Percentiles rank a stretch among this genome's conserved stretches.
phyloP scores from a whole-genome alignment of 1,140 invertebrate genomes.

The Nephila pilipes region DNA sequence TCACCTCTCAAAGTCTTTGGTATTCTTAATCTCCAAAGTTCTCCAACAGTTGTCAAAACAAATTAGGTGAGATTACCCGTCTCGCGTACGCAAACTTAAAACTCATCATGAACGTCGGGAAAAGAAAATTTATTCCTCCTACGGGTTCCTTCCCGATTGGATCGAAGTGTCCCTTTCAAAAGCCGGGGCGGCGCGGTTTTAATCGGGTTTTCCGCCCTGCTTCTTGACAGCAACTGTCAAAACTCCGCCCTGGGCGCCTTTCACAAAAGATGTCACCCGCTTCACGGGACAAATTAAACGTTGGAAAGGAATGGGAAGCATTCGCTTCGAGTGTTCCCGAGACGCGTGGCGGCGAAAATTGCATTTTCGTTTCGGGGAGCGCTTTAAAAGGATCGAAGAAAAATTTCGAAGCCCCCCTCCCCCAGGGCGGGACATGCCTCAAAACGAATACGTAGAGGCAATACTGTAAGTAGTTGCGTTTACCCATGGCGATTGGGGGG shows the following conservation, averaged over 20 bases:
- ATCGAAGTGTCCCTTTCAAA: conserved; percentile 42
- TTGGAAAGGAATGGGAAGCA: conserved; percentile 55
- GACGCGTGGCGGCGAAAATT: conserved; percentile 37
- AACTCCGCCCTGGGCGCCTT: conserved; percentile 70
- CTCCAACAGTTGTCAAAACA: conserved; percentile 35
- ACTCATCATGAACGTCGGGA: neutral
- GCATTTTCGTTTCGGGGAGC: conserved; percentile 36
- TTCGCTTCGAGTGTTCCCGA: conserved; percentile 33
- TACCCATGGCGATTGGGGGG: too few relatives aligned
- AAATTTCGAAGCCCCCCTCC: neutral
- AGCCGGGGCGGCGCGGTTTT: conserved; percentile 62
- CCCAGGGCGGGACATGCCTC: neutral
- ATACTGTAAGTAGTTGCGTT: too few relatives aligned
- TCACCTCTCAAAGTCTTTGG: conserved; percentile 5
- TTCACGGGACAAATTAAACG: conserved; percentile 72
- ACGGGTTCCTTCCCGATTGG: conserved; percentile 11
- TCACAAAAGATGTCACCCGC: conserved; percentile 70
- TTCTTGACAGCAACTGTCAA: conserved; percentile 75
- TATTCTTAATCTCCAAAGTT: conserved; percentile 26
- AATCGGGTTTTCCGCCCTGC: conserved; percentile 73
- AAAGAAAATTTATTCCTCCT: conserved; percentile 65
- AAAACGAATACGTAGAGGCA: neutral
- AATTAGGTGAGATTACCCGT: conserved; percentile 28
- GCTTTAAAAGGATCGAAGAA: conserved; percentile 52
- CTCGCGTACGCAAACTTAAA: conserved; percentile 1